Evolutionary conservation across 2,113 vertebrate species (phyloP).

Genomic region (Brachyistius frenatus): DNA sequence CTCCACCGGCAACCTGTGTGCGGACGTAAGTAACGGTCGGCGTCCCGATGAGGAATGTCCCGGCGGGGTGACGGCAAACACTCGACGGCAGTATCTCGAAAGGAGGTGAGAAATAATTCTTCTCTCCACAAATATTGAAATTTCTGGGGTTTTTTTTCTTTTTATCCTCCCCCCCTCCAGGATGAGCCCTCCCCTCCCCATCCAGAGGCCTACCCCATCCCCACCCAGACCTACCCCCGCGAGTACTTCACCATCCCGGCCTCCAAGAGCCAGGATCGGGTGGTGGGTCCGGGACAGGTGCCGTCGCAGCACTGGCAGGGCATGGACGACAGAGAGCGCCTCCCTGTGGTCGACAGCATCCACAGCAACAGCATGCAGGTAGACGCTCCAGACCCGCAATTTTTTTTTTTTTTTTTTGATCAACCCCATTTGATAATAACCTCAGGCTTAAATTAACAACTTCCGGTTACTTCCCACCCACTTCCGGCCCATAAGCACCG

Average conservation of each 20-base stretch:
- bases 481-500: too few relatives aligned
- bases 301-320: slow-evolving; percentile 89
- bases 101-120: slow-evolving; percentile 24
- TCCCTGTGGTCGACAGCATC: slow-evolving; percentile 85
- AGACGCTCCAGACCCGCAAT: slow-evolving; percentile 4
- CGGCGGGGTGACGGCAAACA: slow-evolving; percentile 9
- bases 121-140: background rate
- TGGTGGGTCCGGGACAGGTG: slow-evolving; percentile 81
- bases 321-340: slow-evolving; percentile 90
- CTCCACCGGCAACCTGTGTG: slow-evolving; percentile 97
- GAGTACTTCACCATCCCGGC: slow-evolving; percentile 98
- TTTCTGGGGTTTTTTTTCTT: too few relatives aligned
- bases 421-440: too few relatives aligned
- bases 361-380: slow-evolving; percentile 91
- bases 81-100: slow-evolving; percentile 14
- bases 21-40: slow-evolving; percentile 88
- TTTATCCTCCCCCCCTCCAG: slow-evolving; percentile 70
- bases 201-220: slow-evolving; percentile 97
- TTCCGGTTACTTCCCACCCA: too few relatives aligned
- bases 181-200: slow-evolving; percentile 89
- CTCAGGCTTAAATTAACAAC: too few relatives aligned
- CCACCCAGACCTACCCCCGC: slow-evolving; percentile 95
- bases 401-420: too few relatives aligned
- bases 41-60: slow-evolving; percentile 51
- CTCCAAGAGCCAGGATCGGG: slow-evolving; percentile 93